These are phyloP conservation scores for Siniperca chuatsi DNA, from an alignment of 2,113 vertebrate species.

Conservation along the genomic window DNA sequence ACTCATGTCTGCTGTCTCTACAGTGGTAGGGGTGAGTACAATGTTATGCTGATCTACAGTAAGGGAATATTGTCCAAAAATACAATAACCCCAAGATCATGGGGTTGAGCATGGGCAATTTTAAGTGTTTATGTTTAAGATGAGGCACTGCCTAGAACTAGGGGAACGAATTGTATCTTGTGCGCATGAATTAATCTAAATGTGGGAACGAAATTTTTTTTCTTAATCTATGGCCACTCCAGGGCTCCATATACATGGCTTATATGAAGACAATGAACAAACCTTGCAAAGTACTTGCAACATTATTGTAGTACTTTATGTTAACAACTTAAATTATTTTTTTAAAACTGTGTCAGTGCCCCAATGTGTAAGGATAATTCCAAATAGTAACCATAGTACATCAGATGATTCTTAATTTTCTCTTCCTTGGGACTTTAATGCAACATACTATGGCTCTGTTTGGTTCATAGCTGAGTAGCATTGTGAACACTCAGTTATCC, in stretches of 20 bases:
- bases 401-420: background rate
- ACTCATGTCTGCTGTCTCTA: background rate
- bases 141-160: background rate
- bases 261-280: too few species aligned
- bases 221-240: too few species aligned
- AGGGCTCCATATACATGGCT: too few species aligned
- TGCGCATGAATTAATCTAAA: too few species aligned
- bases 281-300: too few species aligned
- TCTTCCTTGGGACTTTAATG: background rate
- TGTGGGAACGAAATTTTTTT: too few species aligned
- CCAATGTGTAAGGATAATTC: background rate
- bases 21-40: background rate
- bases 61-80: background rate
- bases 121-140: background rate
- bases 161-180: too few species aligned
- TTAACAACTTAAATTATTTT: too few species aligned
- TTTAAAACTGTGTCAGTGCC: too few species aligned
- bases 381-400: background rate
- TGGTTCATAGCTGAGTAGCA: background rate
- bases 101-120: background rate
- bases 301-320: too few species aligned
- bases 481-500: slow-evolving; percentile 64
- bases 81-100: background rate
- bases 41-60: background rate
- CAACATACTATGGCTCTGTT: slow-evolving; percentile 12